Evolutionary conservation across 2,888 invertebrate genomes (phyloP).

Genomic region (Hoplodrina ambigua): DNA sequence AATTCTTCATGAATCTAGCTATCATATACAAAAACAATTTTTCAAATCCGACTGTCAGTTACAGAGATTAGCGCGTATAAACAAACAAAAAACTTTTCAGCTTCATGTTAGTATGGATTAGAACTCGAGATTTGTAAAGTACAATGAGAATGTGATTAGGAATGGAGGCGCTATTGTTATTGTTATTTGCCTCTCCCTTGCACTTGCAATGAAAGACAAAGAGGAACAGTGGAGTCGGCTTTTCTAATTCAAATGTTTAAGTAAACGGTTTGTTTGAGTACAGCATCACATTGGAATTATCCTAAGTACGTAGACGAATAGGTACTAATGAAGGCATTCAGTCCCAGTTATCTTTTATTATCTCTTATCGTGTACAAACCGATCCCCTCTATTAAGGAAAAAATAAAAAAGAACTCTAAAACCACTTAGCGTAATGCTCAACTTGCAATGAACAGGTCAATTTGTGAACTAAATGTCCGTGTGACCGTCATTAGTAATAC

Average conservation of each 20-base stretch:
- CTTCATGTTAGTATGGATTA: neutral
- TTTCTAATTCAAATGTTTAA: constrained; percentile 31
- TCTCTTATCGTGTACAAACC: constrained; percentile 15
- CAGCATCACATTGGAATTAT: neutral
- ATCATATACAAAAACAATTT: no score
- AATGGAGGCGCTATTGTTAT: constrained; percentile 33
- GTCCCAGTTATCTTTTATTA: constrained; percentile 16
- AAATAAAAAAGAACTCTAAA: neutral
- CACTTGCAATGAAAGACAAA: constrained; percentile 6
- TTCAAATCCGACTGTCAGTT: no score
- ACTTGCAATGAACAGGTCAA: neutral
- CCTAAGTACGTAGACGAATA: neutral
- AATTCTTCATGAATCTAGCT: no score
- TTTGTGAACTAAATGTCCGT: neutral
- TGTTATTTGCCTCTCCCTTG: constrained; percentile 15
- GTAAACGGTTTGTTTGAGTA: neutral
- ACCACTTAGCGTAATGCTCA: neutral
- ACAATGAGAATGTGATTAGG: constrained; percentile 25
- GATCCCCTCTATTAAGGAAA: neutral
- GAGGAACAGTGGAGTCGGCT: neutral
- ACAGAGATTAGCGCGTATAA: no score
- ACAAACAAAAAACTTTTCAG: no score
- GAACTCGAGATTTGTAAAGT: constrained; percentile 26
- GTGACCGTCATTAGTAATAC: neutral
- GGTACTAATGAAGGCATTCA: constrained; percentile 14